Base-by-base conservation (phyloP, 2,113 vertebrate genomes). In the Micromys minutus region DNA sequence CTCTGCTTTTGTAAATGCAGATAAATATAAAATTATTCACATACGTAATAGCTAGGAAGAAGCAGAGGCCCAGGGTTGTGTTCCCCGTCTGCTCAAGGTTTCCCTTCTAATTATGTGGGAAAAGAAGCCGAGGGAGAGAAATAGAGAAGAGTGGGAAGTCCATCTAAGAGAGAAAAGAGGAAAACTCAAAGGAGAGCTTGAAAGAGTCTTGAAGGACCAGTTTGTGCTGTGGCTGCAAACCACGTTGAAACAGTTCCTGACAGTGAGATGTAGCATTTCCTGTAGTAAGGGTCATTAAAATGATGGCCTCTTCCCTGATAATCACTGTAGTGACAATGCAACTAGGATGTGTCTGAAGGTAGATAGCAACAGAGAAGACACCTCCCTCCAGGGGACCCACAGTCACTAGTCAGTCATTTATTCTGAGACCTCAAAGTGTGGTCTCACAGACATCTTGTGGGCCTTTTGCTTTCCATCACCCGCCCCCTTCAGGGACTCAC, bases 1-100 rank as follows among this genome's bases (percentile, higher is more conserved):
- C 75, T 80, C 89, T 80, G 91, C 50, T 94, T 96, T 95, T 88
- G 21, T 74, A 96, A 94, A 93, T 86, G 55, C 22, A 94, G 61
- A 85, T 92, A 95, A 96, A 92, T 90, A 92, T 57, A 36, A 91
- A 93, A 79, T 90, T 83, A 89, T 85, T 92, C 69, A n/a, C 34
- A 76, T 61, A 74, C 7, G 34, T 79, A 59, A n/a, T 9, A 87
- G n/a, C 59, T 79, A 89, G 72, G 61, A 89, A 71, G 89, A 81
- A 52, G 17, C 67, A 87, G 31, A 65, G 34, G 59, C 67, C 75
- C 90, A 59, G 22, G 45, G 5, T 50, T 7, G 7, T 83, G 13
- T 86, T 89, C 92, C 74, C 92, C n/a, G 50, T n/a, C 34, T 91
- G 31, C 34, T 72, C 12, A 5, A 50, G 39, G 36, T 59, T 83